Evolutionary conservation across 2,888 invertebrate genomes (phyloP).

Genomic region (Lymantria monacha): DNA sequence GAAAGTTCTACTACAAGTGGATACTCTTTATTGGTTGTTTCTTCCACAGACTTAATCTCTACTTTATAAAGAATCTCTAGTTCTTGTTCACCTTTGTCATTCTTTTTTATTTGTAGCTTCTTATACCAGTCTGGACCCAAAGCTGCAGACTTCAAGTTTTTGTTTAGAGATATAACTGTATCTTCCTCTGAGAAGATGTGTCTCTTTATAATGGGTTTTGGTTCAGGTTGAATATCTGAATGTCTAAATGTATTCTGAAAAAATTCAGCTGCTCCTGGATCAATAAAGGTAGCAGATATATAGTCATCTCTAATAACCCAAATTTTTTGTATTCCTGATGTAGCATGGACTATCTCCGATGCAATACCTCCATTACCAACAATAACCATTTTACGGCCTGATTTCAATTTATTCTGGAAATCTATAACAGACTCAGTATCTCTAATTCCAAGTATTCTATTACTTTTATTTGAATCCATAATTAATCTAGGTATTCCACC

Average conservation of each 20-base stretch:
- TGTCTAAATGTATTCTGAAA: slow-evolving; percentile 83
- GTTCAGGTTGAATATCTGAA: slow-evolving; percentile 35
- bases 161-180: slow-evolving; percentile 55
- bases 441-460: slow-evolving; percentile 92
- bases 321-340: slow-evolving; percentile 90
- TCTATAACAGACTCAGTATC: slow-evolving; percentile 96
- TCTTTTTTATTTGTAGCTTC: slow-evolving; percentile 81
- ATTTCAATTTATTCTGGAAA: slow-evolving; percentile 86
- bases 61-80: slow-evolving; percentile 84
- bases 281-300: slow-evolving; percentile 96
- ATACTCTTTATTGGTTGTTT: slow-evolving; percentile 73
- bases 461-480: slow-evolving; percentile 77
- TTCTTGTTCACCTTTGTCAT: slow-evolving; percentile 74
- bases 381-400: slow-evolving; percentile 88
- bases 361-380: slow-evolving; percentile 99
- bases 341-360: slow-evolving; percentile 96
- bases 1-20: slow-evolving; percentile 88
- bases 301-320: slow-evolving; percentile 97
- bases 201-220: slow-evolving; percentile 77
- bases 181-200: slow-evolving; percentile 86
- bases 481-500: slow-evolving; percentile 94
- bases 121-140: slow-evolving; percentile 98
- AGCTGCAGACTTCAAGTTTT: slow-evolving; percentile 89
- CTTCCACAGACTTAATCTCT: slow-evolving; percentile 74
- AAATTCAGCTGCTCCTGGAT: slow-evolving; percentile 97